Conservation (phyloP, 2,113 vertebrate genomes). For the Bufo bufo region DNA sequence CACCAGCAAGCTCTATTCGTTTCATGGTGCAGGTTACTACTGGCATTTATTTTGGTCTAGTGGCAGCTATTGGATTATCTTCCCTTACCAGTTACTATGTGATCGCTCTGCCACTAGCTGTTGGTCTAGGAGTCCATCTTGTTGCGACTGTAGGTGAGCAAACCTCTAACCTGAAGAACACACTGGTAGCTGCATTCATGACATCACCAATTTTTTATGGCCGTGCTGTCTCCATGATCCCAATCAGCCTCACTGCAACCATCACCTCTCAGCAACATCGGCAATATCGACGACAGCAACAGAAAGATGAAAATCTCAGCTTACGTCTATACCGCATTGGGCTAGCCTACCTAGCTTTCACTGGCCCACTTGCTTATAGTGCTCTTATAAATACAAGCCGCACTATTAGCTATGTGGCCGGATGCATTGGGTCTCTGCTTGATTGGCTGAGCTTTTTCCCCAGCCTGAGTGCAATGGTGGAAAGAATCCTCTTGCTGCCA, state of each 20-base stretch:
- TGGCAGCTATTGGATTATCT: constrained; percentile 81
- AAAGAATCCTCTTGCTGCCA: constrained; percentile 80
- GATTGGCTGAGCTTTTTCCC: constrained; percentile 82
- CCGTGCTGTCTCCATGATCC: constrained; percentile 78
- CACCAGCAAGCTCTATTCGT: constrained; percentile 71
- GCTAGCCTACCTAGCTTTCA: constrained; percentile 82
- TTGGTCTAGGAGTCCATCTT: constrained; percentile 84
- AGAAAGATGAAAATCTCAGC: constrained; percentile 56
- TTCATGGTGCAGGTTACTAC: constrained; percentile 81
- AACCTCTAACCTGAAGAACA: constrained; percentile 77
- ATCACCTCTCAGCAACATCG: constrained; percentile 76
- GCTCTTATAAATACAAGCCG: constrained; percentile 79
- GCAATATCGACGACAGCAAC: constrained; percentile 66
- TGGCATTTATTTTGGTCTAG: constrained; percentile 84
- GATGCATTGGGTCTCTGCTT: constrained; percentile 75
- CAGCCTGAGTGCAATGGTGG: constrained; percentile 72
- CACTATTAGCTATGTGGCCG: constrained; percentile 75
- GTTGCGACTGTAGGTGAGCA: constrained; percentile 82
- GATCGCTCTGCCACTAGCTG: constrained; percentile 80
- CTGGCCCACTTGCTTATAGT: constrained; percentile 77
- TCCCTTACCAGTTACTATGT: constrained; percentile 79
- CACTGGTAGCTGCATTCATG: constrained; percentile 75
- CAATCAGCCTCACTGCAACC: constrained; percentile 82
- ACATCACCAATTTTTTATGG: constrained; percentile 84
- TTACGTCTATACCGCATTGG: constrained; percentile 78